Evolutionary conservation across 2,888 invertebrate species (phyloP).

Genomic region (Spodoptera exigua): DNA sequence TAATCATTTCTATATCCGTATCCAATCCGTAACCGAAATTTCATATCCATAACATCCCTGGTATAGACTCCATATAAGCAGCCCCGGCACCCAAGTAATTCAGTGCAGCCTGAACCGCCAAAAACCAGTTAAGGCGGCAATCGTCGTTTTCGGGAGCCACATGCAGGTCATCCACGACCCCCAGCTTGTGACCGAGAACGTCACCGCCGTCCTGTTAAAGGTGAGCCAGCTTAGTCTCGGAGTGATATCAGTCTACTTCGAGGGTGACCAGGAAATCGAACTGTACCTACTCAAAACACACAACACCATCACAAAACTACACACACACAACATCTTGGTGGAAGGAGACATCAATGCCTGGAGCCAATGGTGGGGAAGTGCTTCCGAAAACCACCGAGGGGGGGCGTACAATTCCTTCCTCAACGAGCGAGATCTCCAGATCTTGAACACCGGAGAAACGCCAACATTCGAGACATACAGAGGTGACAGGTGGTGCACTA

Average conservation of each 20-base stretch:
- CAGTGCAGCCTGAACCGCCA: slow-evolving; percentile 12
- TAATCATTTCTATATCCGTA: no score
- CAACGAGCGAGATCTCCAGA: slow-evolving; percentile 37
- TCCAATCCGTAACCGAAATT: no score
- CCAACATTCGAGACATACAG: slow-evolving; percentile 20
- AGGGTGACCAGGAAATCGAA: not conserved
- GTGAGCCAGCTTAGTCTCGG: no score
- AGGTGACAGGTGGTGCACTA: slow-evolving; percentile 6
- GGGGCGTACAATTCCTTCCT: slow-evolving; percentile 32
- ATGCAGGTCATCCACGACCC: no score
- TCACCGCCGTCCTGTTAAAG: no score
- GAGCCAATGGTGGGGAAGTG: slow-evolving; percentile 37
- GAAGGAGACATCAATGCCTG: slow-evolving; percentile 26
- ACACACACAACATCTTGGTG: slow-evolving; percentile 1
- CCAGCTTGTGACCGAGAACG: no score
- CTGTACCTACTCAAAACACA: not conserved
- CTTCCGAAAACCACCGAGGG: slow-evolving; percentile 41
- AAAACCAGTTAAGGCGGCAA: slow-evolving; percentile 7
- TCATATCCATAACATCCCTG: no score
- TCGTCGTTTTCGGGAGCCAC: no score
- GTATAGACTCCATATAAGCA: no score
- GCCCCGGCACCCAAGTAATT: slow-evolving; percentile 1
- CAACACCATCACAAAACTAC: not conserved
- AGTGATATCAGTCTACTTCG: no score
- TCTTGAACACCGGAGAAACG: slow-evolving; percentile 34